Evolutionary conservation across 1,140 invertebrate species (phyloP), one percentile per base, ranked within the genome.

Genomic region (Papilio polytes): DNA sequence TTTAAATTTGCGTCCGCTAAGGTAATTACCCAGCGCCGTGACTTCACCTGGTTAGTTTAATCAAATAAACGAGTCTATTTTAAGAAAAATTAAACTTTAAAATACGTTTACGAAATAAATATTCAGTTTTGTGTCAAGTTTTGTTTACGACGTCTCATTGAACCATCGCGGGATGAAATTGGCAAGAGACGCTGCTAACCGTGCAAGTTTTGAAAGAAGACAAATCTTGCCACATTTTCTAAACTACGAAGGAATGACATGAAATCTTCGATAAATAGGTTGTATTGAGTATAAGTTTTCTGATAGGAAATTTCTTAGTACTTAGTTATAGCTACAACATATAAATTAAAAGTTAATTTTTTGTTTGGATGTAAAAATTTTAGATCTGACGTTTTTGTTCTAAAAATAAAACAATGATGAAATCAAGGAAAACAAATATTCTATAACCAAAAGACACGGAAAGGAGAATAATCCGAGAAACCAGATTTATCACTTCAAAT

Each of bases 161-260:
- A 53, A 56, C 51, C 18, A 78, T 63, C n/a, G 18, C n/a, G 26
- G 36, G 41, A 78, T 78, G 56, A 63, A 78, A 78, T 78, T 78
- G 76, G 76, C 76, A 78, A 63, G 53, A 26, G 51, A 56, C 31
- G 36, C 36, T 78, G 76, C 76, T 59, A 59, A 78, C 51, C 51
- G 53, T 44, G 76, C 76, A 78, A 78, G 53, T 78, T 78, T 78
- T 78, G 76, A 48, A 59, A 44, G 56, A 78, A 51, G 53, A 78
- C 76, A 78, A 77, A 77, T 77, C 53, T 78, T 78, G 36, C 53
- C 56, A 78, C 76, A 78, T 78, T 63, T 63, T 63, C 76, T 78
- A 63, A 78, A 63, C 46, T 36, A 63, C 53, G 56, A 78, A 36
- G 76, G 31, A 59, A 63, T 63, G 56, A 63, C 76, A 63, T 10